These are phyloP conservation scores for Acanthosepion lycidas DNA, from an alignment of 2,888 invertebrate genomes.

Conservation along the genomic window DNA sequence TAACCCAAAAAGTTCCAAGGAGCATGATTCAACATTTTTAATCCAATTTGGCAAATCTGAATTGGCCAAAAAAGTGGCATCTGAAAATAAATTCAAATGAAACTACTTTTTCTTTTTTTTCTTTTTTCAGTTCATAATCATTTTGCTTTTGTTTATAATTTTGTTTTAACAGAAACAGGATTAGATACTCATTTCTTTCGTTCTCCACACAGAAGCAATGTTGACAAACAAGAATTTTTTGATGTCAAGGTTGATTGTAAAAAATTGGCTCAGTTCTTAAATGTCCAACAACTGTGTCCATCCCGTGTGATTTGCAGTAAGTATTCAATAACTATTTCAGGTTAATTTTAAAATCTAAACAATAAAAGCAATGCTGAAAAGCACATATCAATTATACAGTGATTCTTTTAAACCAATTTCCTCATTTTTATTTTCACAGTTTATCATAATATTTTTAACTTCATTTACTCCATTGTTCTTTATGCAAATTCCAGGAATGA, in stretches of 20 bases:
- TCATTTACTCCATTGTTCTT: background rate
- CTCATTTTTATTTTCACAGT: background rate
- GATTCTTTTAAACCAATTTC: background rate
- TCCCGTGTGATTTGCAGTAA: conserved; percentile 82
- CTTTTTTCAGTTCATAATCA: background rate
- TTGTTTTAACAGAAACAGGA: background rate
- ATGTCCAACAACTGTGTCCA: conserved; percentile 85
- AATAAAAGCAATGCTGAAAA: background rate
- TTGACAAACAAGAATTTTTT: conserved; percentile 63
- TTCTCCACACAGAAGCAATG: background rate
- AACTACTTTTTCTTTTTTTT: too few relatives aligned
- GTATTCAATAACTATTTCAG: conserved; percentile 55
- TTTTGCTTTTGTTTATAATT: background rate
- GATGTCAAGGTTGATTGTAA: conserved; percentile 82
- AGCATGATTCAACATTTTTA: too few relatives aligned
- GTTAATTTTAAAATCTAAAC: background rate
- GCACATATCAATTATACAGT: background rate
- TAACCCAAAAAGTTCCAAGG: too few relatives aligned
- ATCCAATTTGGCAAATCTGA: too few relatives aligned
- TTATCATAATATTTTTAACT: background rate
- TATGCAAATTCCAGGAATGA: background rate
- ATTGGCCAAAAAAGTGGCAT: background rate
- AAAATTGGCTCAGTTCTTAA: conserved; percentile 85
- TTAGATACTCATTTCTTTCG: background rate
- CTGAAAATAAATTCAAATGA: background rate